Evolutionary conservation across 2,888 invertebrate genomes (phyloP), one percentile per base, ranked within the genome.

Genomic region (Xestobium rufovillosum): DNA sequence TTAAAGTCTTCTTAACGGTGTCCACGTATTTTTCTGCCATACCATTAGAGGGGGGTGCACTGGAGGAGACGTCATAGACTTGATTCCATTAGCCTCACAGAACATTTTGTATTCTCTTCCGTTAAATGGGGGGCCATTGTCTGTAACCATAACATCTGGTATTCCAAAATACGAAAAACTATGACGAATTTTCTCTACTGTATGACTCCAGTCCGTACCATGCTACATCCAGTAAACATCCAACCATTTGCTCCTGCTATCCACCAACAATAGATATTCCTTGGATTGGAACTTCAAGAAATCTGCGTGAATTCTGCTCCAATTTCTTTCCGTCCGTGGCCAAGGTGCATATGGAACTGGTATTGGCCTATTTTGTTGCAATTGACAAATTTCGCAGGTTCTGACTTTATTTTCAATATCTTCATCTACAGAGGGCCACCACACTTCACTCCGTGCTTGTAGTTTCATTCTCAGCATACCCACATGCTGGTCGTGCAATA

Each of bases 401-500:
- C 44, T 46, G 4, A 53, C 44, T 4, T 40, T 34, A 2, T 37
- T 12, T 42, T 52, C 53, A 12, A 59, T 56, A 14, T 56, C 53
- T 1, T 41, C 19, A 31, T 56, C 49, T 14, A 56, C 36, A 6
- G 31, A 37, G 3, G 56, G 53, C 52, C 51, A 56, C 42, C 43
- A 57, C 32, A 51, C 51, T 35, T 48, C 48, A 10, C 48, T 36
- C n/a, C n/a, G n/a, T n/a, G n/a, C n/a, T n/a, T n/a, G n/a, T n/a
- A n/a, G n/a, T 43, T 57, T 59, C 48, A 51, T 53, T 43, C 36
- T 49, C 8, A 38, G 34, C 3, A 49, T 42, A 1, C 45, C 48
- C 31, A 37, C 30, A 38, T 47, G 45, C 6, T 36, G 35, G 12
- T 12, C 31, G 42, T 49, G 47, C 10, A 49, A 17, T 19, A 45